Evolutionary conservation across 1,140 invertebrate genomes (phyloP).

Genomic region (Nasonia giraulti): DNA sequence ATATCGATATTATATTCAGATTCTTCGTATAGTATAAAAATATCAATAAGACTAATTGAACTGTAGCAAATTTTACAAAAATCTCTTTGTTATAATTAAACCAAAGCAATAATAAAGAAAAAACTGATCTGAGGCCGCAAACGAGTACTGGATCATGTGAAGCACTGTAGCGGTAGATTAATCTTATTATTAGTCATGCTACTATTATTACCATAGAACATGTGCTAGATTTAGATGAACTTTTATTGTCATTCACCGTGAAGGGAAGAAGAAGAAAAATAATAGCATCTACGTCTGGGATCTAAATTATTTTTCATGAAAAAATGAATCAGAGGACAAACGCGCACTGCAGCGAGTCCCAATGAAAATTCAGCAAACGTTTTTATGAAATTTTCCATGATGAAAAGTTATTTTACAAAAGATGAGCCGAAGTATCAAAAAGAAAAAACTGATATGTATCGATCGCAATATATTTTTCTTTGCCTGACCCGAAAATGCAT

Average conservation of each 20-base stretch:
- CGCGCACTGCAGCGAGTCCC: too few relatives aligned
- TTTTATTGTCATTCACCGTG: constrained; percentile 11
- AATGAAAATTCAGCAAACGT: not conserved
- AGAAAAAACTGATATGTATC: too few relatives aligned
- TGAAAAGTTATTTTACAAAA: not conserved
- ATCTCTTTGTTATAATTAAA: constrained; percentile 17
- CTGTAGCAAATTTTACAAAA: not conserved
- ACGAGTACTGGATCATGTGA: constrained; percentile 8
- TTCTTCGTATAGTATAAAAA: not conserved
- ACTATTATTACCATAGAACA: constrained; percentile 13
- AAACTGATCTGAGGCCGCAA: not conserved
- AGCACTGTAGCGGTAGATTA: not conserved
- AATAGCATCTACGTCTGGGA: not conserved
- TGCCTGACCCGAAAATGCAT: not conserved
- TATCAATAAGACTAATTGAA: not conserved
- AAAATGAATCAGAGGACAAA: not conserved
- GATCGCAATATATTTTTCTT: not conserved
- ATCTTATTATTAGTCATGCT: constrained; percentile 10
- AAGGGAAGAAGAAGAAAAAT: not conserved
- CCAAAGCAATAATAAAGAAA: constrained; percentile 3
- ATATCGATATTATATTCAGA: not conserved
- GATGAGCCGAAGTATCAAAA: not conserved
- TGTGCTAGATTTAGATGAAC: constrained; percentile 31
- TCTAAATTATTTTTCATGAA: constrained; percentile 15
- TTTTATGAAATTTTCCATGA: not conserved